A percentile compares a stretch with the other conserved stretches of the same genome.
Evolutionary conservation across 2,888 invertebrate genomes (phyloP).

Genomic region (Nineta flava): DNA sequence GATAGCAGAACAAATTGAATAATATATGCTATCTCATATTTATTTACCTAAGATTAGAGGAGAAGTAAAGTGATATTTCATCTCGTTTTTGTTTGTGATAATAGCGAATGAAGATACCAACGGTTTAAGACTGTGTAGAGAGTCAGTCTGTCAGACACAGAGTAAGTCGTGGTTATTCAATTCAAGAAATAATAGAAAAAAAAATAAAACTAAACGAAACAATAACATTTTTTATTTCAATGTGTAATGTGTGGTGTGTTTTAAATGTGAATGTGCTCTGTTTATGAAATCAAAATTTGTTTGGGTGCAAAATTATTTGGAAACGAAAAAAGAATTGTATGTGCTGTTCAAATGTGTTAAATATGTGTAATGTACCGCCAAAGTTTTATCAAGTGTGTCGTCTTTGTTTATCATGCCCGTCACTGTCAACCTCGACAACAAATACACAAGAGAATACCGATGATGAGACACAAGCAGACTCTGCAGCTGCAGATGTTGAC

Average conservation of each 20-base stretch:
- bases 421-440: constrained; percentile 14
- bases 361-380: constrained; percentile 84
- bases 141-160: background rate
- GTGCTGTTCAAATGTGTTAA: constrained; percentile 33
- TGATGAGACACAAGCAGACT: background rate
- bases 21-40: background rate
- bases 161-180: constrained; percentile 4
- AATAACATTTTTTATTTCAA: constrained; percentile 17
- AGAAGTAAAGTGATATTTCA: background rate
- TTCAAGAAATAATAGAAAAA: constrained; percentile 5
- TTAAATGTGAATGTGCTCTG: constrained; percentile 23
- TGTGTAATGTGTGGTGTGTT: constrained; percentile 15
- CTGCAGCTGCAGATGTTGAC: constrained; percentile 29
- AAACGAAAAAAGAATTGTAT: constrained; percentile 18
- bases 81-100: background rate
- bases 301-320: too few relatives aligned
- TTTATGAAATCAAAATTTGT: constrained; percentile 18
- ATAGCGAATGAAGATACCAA: background rate
- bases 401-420: constrained; percentile 64
- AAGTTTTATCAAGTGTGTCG: constrained; percentile 89
- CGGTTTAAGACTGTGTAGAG: background rate
- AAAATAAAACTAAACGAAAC: constrained; percentile 19
- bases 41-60: background rate
- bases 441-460: background rate
- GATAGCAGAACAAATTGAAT: background rate